Base-by-base conservation (phyloP, 2,113 vertebrate genomes). In the Salvelinus namaycush region DNA sequence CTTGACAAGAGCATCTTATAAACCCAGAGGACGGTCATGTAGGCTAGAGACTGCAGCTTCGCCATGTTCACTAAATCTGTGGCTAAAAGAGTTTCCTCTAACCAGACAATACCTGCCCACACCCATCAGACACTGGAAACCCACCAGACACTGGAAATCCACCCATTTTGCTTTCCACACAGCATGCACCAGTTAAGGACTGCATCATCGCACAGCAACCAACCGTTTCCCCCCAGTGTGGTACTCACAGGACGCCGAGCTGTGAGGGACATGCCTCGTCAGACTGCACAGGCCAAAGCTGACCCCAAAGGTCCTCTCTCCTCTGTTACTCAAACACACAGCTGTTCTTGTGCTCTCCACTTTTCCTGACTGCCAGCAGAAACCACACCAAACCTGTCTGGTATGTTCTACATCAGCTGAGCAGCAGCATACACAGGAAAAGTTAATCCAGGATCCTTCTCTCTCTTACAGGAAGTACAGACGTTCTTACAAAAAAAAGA, bases 381-480 rank as follows among this genome's bases (percentile, higher is more conserved):
- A 22, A 54, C 51, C 39, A 44, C 39, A 44, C 39, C 39, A 54
- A 54, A 54, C 13, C 16, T 16, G 51, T 54, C 51, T 54, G 51
- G 51, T 18, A 18, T 18, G 67, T 34, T 20, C 66, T 29, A 27
- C 8, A 87, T 82, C 83, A 86, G 86, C 87, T 84, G 72, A 87
- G 83, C 27, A 67, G 65, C 7, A 62, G 20, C 7, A 8, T 62
- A 22, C 59, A 16, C n/a, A 62, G 80, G 79, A 62, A 9, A 76
- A 85, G 81, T 86, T 90, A 90, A 93, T 92, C 90, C 87, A 72
- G 77, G 87, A 89, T 22, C 39, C 39, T 2, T 44, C 39, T 57
- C 18, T 20, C 20, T 84, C 84, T 86, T 78, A 85, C 89, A 93
- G 92, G 89, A 94, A 92, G 86, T 76, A 88, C 86, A 91, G 89